Base-by-base conservation (phyloP, 2,113 vertebrate genomes). In the Sander vitreus region DNA sequence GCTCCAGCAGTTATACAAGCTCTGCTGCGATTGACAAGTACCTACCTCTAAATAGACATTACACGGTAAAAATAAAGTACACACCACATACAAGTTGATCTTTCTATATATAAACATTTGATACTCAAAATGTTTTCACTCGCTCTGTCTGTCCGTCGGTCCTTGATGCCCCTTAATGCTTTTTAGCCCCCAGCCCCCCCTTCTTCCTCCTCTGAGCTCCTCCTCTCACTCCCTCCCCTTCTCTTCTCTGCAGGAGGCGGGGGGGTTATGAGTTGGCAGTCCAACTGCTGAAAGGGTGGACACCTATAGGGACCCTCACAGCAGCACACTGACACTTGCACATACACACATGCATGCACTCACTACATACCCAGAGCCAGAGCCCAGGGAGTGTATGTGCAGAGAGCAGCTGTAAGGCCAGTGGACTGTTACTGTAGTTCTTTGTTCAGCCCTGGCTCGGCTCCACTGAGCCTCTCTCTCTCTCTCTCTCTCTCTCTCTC, bases 1-100 rank as follows among this genome's bases (percentile, higher is more conserved):
- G 96, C 96, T 95, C 96, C 97, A 95, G 96, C 96, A 96, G 95
- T 95, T 95, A 95, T 95, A 96, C 96, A 96, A 97, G 96, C 96
- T 96, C 96, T 96, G 96, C 96, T 96, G 96, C 96, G 96, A 97
- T 97, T 97, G 96, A 75, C 73, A 97, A 96, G 95, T 95, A 93
- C 95, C 97, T 96, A 14, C 23, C 30, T 47, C 23, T 5, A 50
- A 10, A 27, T 80, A 15, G 14, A 25, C 13, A 14, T 58, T n/a
- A 97, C 96, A 96, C 95, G 95, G 96, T 95, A 95, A 96, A 95
- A 93, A 94, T 95, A 93, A 96, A 96, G 96, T 33, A n/a, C 51
- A 39, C 33, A 5, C 13, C 10, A 59, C 45, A 10, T n/a, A 36
- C 21, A 7, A 16, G 13, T 8, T 33, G 5, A 58, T 64, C 30